Conservation (phyloP, 2,888 invertebrate genomes). For the Drepana falcataria region DNA sequence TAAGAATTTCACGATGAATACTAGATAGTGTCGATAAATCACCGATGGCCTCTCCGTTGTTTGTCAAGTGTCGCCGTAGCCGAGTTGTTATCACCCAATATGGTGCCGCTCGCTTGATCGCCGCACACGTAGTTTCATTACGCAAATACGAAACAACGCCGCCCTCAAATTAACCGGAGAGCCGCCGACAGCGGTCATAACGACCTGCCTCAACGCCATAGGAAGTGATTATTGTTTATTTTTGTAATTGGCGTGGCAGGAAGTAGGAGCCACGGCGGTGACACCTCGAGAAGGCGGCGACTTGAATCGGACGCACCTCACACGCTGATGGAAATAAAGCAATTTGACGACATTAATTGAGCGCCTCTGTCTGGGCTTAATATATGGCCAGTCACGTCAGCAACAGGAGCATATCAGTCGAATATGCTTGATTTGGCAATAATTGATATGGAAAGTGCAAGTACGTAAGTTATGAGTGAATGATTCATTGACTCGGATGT, state of each 20-base stretch:
- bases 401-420: conserved; percentile 11
- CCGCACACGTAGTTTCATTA: conserved; percentile 65
- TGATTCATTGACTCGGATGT: conserved; percentile 4
- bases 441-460: conserved; percentile 12
- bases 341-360: conserved; percentile 46
- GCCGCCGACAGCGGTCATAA: conserved; percentile 46
- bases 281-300: conserved; percentile 29
- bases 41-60: conserved; percentile 20
- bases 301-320: conserved; percentile 35
- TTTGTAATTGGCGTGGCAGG: conserved; percentile 67
- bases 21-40: conserved; percentile 37
- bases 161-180: conserved; percentile 56
- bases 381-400: conserved; percentile 33
- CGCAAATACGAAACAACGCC: conserved; percentile 52
- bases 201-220: conserved; percentile 53
- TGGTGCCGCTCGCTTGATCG: conserved; percentile 29
- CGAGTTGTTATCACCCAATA: conserved; percentile 42
- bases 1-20: conserved; percentile 4
- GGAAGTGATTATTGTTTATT: conserved; percentile 77
- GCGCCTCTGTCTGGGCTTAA: conserved; percentile 29
- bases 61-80: conserved; percentile 9
- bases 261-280: conserved; percentile 44
- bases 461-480: neutral
- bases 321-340: conserved; percentile 58
- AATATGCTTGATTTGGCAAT: conserved; percentile 30